phyloP scores from a whole-genome alignment of 2,888 invertebrate species.

The Melanophora roralis region DNA sequence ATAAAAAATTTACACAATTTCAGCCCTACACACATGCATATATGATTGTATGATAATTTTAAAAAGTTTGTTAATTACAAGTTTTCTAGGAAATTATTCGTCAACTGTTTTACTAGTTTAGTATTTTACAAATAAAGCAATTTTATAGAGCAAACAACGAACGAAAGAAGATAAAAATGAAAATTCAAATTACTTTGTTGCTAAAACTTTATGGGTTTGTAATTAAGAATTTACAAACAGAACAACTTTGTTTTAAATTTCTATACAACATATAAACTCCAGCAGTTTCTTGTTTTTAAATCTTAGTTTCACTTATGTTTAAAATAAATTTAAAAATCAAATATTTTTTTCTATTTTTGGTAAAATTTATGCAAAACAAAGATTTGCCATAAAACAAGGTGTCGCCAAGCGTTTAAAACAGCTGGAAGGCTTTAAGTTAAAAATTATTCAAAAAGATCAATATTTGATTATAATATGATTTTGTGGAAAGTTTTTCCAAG shows the following conservation, averaged over 20 bases:
- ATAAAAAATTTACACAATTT: no score
- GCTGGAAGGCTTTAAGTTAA: no score
- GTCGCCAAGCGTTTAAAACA: no score
- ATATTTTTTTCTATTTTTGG: no score
- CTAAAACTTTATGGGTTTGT: neutral
- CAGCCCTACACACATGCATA: no score
- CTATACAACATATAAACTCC: neutral
- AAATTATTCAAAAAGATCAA: no score
- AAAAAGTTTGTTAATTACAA: slow-evolving; percentile 51
- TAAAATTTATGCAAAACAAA: no score
- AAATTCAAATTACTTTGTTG: slow-evolving; percentile 32
- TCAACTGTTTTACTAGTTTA: slow-evolving; percentile 37
- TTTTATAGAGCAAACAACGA: neutral
- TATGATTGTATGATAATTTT: neutral
- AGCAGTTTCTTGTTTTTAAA: neutral
- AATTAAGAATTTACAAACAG: neutral
- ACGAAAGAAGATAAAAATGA: neutral
- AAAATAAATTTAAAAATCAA: no score
- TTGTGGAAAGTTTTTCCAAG: no score
- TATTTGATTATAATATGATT: no score
- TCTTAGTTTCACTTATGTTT: neutral
- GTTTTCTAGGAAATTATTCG: slow-evolving; percentile 34
- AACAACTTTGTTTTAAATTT: neutral
- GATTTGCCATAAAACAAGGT: neutral
- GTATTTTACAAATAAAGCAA: slow-evolving; percentile 10